Evolutionary conservation across 2,888 invertebrate genomes (phyloP).

Genomic region (Drosophila suboccidentalis): DNA sequence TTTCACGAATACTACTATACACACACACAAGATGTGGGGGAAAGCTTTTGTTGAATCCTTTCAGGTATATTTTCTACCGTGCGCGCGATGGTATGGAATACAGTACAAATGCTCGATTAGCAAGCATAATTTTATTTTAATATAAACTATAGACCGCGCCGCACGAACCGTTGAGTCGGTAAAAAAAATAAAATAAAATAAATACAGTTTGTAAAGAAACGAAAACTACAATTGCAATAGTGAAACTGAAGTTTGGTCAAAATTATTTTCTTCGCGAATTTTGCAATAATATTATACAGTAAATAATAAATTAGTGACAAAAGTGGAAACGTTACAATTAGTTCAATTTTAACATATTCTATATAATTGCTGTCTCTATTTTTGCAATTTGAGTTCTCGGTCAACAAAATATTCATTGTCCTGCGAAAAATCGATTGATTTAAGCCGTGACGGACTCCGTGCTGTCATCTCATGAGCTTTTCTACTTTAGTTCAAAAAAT

Average conservation of each 20-base stretch:
- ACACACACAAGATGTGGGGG: constrained; percentile 49
- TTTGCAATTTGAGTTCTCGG: constrained; percentile 28
- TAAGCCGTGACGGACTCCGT: constrained; percentile 45
- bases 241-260: neutral
- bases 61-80: constrained; percentile 39
- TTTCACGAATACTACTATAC: constrained; percentile 49
- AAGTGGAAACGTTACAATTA: neutral
- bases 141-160: constrained; percentile 26
- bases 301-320: neutral
- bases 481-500: constrained; percentile 40
- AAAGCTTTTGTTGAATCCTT: constrained; percentile 57
- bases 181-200: neutral
- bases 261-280: neutral
- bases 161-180: constrained; percentile 19
- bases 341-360: neutral
- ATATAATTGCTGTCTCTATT: neutral
- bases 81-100: constrained; percentile 28
- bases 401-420: constrained; percentile 61
- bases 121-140: constrained; percentile 31
- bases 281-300: constrained; percentile 10
- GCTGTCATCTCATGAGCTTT: constrained; percentile 66
- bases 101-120: constrained; percentile 40
- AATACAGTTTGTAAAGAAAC: neutral
- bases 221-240: neutral
- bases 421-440: constrained; percentile 78